These are phyloP conservation scores for Mylabris phalerata DNA, from an alignment of 1,140 invertebrate species.

Conservation along the genomic window DNA sequence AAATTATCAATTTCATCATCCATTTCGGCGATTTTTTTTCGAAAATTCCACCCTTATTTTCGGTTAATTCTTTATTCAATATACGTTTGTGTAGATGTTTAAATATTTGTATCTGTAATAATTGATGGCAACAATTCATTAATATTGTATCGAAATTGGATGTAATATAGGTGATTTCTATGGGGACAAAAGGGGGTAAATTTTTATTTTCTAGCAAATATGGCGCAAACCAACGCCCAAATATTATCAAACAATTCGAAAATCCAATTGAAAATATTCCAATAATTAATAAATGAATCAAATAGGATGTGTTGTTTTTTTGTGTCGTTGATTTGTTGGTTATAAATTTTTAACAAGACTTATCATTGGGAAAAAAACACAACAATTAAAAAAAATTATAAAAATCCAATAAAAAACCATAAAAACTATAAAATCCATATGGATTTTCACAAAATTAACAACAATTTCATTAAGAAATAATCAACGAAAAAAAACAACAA, in stretches of 20 bases:
- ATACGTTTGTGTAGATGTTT: background rate
- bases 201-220: conserved; percentile 35
- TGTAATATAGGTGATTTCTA: no score
- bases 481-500: conserved; percentile 37
- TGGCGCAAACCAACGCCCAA: conserved; percentile 41
- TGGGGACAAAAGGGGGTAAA: conserved; percentile 5
- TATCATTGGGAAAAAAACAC: conserved; percentile 22
- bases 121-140: conserved; percentile 5
- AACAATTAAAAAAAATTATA: conserved; percentile 20
- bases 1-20: conserved; percentile 58
- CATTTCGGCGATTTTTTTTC: conserved; percentile 23
- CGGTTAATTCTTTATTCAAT: background rate
- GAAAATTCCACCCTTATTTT: no score
- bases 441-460: conserved; percentile 24
- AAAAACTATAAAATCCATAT: background rate
- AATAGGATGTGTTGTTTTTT: conserved; percentile 20
- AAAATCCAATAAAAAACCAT: conserved; percentile 21
- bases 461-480: conserved; percentile 16
- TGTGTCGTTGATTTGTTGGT: conserved; percentile 38
- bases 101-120: background rate
- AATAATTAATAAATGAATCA: background rate
- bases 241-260: conserved; percentile 1
- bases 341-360: conserved; percentile 41
- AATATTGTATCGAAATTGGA: background rate
- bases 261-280: background rate